phyloP scores from a whole-genome alignment of 2,797 vertebrate species.

The Labeo calbasu region DNA sequence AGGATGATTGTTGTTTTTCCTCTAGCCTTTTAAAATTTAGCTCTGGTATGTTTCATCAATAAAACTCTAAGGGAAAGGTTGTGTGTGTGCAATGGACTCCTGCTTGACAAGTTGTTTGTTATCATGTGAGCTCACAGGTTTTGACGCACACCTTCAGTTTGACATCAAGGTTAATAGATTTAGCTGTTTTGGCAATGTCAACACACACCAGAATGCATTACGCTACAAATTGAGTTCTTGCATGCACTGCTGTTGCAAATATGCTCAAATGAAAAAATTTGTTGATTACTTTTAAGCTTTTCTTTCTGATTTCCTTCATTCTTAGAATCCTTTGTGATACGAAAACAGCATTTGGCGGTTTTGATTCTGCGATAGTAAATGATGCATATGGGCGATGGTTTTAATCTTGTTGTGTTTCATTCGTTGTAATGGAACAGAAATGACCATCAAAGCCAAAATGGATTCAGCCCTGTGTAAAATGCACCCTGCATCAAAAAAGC shows the following conservation, averaged over 20 bases:
- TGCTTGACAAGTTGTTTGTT: constrained; percentile 23
- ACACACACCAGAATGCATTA: not conserved
- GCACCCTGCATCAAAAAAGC: constrained; percentile 46
- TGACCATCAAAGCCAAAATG: constrained; percentile 58
- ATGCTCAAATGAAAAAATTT: not conserved
- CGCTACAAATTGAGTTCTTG: not conserved
- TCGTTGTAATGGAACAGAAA: constrained; percentile 59
- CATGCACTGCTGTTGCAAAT: not conserved
- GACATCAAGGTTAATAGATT: constrained; percentile 10
- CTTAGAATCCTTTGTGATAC: constrained; percentile 7
- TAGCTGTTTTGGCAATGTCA: constrained; percentile 16
- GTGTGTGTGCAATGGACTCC: constrained; percentile 24
- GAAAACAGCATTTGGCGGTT: constrained; percentile 36
- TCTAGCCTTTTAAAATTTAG: constrained; percentile 61
- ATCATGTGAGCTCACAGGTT: not conserved
- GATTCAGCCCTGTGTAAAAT: constrained; percentile 44
- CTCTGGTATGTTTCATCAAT: constrained; percentile 50
- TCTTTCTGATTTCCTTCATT: not conserved
- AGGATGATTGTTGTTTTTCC: constrained; percentile 51
- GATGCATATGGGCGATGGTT: constrained; percentile 59
- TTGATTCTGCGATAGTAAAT: constrained; percentile 57
- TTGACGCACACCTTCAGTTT: constrained; percentile 15
- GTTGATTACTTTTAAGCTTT: not conserved
- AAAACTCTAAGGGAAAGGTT: constrained; percentile 17
- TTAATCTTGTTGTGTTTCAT: constrained; percentile 59